Evolutionary conservation across 2,888 invertebrate species (phyloP).

Genomic region (Timandra comae): DNA sequence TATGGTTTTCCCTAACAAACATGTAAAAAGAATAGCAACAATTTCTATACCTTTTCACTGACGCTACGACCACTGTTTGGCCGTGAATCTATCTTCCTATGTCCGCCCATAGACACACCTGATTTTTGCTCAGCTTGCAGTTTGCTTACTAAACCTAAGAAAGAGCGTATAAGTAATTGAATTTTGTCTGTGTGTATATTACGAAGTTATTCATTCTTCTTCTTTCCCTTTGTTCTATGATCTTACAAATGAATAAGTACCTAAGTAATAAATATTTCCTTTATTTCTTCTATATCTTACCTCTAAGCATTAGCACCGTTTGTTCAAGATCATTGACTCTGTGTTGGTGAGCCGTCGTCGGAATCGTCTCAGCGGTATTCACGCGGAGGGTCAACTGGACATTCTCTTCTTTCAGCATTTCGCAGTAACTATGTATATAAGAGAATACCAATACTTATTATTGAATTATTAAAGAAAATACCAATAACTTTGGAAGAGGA

Average conservation of each 20-base stretch:
- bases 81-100: conserved; percentile 47
- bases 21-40: too few relatives aligned
- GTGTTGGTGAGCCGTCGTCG: conserved; percentile 43
- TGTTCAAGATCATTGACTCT: conserved; percentile 68
- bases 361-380: conserved; percentile 41
- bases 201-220: neutral
- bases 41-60: conserved; percentile 63
- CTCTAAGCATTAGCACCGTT: conserved; percentile 68
- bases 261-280: too few relatives aligned
- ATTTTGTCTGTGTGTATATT: neutral
- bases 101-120: conserved; percentile 15
- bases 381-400: conserved; percentile 62
- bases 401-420: conserved; percentile 79
- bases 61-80: conserved; percentile 50
- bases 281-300: conserved; percentile 36
- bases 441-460: too few relatives aligned
- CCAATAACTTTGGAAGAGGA: too few relatives aligned
- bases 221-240: too few relatives aligned
- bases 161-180: neutral
- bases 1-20: too few relatives aligned
- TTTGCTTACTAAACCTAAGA: conserved; percentile 60
- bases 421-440: conserved; percentile 78
- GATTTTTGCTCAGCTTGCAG: conserved; percentile 58
- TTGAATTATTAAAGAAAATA: too few relatives aligned
- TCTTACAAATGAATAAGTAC: neutral